These are phyloP conservation scores for Lydus trimaculatus DNA, from an alignment of 2,888 invertebrate genomes.

Conservation along the genomic window DNA sequence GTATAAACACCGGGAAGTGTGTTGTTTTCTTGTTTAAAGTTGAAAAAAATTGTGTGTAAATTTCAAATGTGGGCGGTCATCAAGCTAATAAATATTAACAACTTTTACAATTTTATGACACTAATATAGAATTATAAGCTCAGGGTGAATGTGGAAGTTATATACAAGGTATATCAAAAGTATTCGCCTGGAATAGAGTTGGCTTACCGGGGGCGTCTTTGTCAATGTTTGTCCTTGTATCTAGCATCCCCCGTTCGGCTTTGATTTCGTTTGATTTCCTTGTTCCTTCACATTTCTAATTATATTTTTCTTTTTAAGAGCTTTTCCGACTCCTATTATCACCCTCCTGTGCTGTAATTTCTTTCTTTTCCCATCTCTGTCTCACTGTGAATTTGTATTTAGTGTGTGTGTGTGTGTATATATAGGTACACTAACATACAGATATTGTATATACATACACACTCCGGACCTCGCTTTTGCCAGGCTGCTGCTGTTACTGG, in stretches of 20 bases:
- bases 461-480: constrained; percentile 29
- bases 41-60: constrained; percentile 6
- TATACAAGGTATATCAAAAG: neutral
- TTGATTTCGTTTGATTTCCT: constrained; percentile 51
- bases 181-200: constrained; percentile 9
- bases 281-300: constrained; percentile 55
- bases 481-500: constrained; percentile 38
- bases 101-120: neutral
- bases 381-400: neutral
- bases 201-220: constrained; percentile 17
- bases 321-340: constrained; percentile 53
- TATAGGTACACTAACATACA: neutral
- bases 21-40: neutral
- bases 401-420: neutral
- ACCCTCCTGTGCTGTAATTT: constrained; percentile 51
- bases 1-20: neutral
- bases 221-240: constrained; percentile 30
- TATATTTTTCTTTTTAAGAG: constrained; percentile 56
- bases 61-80: constrained; percentile 7
- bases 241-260: constrained; percentile 25
- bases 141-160: neutral
- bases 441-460: neutral
- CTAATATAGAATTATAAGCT: no score
- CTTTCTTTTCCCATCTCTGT: constrained; percentile 48
- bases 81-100: neutral